A percentile compares a stretch with the other conserved stretches of the same genome.
Evolutionary conservation across 2,113 vertebrate genomes (phyloP).

Genomic region (Suricata suricatta): DNA sequence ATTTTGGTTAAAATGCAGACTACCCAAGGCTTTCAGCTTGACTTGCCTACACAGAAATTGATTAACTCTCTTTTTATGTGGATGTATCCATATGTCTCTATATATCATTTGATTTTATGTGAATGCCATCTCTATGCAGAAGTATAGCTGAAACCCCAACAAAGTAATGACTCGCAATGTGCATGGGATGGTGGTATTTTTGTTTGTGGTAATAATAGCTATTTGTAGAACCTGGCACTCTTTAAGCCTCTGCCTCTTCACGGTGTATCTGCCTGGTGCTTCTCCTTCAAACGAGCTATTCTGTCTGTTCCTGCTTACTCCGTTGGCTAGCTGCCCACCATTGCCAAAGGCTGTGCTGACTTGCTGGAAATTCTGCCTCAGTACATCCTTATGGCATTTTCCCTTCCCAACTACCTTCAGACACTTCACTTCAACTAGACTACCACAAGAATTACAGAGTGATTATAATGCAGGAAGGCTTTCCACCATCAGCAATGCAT

Average conservation of each 20-base stretch:
- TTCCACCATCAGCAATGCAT: not conserved
- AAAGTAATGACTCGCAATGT: not conserved
- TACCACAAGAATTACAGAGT: not conserved
- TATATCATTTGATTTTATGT: not conserved
- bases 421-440: not conserved
- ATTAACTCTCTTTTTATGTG: not conserved
- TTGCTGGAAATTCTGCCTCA: slow-evolving; percentile 62
- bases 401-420: not conserved
- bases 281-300: slow-evolving; percentile 51
- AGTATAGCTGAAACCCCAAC: not conserved
- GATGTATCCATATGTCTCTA: not conserved
- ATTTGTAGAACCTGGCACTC: slow-evolving; percentile 50
- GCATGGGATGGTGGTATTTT: not conserved
- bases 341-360: slow-evolving; percentile 57
- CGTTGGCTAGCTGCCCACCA: slow-evolving; percentile 24
- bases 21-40: fast-evolving
- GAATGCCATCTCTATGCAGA: not conserved
- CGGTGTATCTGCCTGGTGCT: slow-evolving; percentile 27
- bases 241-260: slow-evolving; percentile 52
- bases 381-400: slow-evolving; percentile 37
- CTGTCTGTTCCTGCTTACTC: slow-evolving; percentile 44
- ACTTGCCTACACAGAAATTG: not conserved
- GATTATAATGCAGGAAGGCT: not conserved
- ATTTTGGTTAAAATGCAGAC: not conserved
- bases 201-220: slow-evolving; percentile 48